Evolutionary conservation across 1,140 invertebrate genomes (phyloP).

Genomic region (Marisa cornuarietis): DNA sequence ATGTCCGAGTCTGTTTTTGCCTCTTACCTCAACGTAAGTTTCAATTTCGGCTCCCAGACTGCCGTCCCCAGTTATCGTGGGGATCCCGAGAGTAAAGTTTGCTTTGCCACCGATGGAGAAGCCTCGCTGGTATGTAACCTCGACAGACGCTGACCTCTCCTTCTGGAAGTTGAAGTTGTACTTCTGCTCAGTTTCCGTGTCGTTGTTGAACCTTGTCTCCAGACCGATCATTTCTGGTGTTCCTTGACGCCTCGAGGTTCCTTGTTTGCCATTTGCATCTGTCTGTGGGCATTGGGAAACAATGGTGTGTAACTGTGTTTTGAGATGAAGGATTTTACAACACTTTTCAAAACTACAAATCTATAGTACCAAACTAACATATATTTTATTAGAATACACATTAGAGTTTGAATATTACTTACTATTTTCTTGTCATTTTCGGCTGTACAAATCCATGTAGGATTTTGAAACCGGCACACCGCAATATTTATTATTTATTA

Average conservation of each 20-base stretch:
- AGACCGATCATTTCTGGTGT: constrained; percentile 1
- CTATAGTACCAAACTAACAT: no score
- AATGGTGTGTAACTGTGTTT: no score
- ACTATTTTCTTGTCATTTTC: no score
- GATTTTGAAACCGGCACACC: no score
- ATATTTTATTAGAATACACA: no score
- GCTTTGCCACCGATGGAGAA: constrained; percentile 26
- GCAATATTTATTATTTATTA: no score
- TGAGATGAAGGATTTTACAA: no score
- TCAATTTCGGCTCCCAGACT: neutral
- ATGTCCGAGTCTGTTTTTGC: neutral
- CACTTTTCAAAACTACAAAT: no score
- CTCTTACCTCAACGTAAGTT: constrained; percentile 2
- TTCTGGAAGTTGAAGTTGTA: constrained; percentile 28
- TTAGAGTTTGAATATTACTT: no score
- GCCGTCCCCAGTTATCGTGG: constrained; percentile 6
- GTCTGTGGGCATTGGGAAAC: no score
- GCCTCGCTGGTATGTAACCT: constrained; percentile 25
- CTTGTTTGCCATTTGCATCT: no score
- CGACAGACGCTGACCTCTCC: constrained; percentile 13
- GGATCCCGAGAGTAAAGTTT: constrained; percentile 5
- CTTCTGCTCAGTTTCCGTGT: constrained; percentile 24
- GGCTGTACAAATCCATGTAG: no score
- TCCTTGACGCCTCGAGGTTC: neutral
- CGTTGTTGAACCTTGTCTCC: constrained; percentile 24